Evolutionary conservation across 2,797 vertebrate genomes (phyloP), one percentile per base, ranked within the genome.

Genomic region (Yasuhikotakia modesta): DNA sequence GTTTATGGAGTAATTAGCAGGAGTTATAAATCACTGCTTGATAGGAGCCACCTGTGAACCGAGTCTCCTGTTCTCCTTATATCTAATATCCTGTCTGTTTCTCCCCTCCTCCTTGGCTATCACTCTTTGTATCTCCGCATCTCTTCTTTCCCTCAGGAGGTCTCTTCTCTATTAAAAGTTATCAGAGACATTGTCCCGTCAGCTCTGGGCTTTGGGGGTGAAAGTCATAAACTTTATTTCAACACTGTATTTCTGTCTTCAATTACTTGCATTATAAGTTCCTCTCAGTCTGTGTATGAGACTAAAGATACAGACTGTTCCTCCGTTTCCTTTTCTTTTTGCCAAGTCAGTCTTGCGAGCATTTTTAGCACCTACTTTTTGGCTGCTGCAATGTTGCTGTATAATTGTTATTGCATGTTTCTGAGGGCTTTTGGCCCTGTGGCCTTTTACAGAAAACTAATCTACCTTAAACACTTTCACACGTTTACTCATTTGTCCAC

Each of bases 1-100:
- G 61, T 80, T 82, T 78, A 82, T 43, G 50, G 70, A 70, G 70
- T 73, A 73, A 81, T 82, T 79, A 79, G 39, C 45, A 63, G 73
- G 46, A 14, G 13, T 53, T 68, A 74, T 77, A 81, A 74, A 81
- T 70, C 79, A 71, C 24, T 48, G 70, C 69, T 27, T 81, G 69
- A 74, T 64, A 45, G 22, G 70, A 76, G 72, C 72, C 79, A 80
- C 81, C 78, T 60, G 43, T 35, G 19, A 52, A 63, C 46, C 11
- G 17, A 30, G 35, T 35, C n/a, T 53, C 53, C 22, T 17, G n/a
- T n/a, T n/a, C n/a, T n/a, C 46, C 17, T 50, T 14, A 50, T n/a
- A n/a, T n/a, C n/a, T n/a, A n/a, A n/a, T n/a, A 35, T 45, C 57
- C 67, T 45, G 35, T 32, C n/a, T 35, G 13, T 16, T 24, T 27